A percentile compares a stretch with the other conserved stretches of the same genome.
These are phyloP conservation scores for Tetragonula clypearis DNA, from an alignment of 1,140 invertebrate genomes.

Conservation along the genomic window DNA sequence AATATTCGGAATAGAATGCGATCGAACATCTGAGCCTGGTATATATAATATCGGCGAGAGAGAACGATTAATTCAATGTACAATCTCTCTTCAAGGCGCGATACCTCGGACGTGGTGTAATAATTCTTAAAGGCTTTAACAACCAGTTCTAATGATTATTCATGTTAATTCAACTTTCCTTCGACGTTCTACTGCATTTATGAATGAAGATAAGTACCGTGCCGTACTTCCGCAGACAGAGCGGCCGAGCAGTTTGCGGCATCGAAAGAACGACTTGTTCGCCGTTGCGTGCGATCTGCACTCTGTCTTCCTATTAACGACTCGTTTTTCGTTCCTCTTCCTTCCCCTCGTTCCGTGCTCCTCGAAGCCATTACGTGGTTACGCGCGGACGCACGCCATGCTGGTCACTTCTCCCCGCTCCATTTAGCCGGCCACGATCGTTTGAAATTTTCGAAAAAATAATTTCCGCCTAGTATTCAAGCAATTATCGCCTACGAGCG, in stretches of 20 bases:
- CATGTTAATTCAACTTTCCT: not conserved
- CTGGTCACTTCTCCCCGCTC: conserved; percentile 23
- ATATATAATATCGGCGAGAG: not conserved
- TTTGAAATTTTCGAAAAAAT: not conserved
- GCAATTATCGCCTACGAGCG: not conserved
- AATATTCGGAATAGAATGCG: too few relatives aligned
- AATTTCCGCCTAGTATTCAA: not conserved
- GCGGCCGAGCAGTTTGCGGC: not conserved
- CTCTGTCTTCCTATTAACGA: conserved; percentile 28
- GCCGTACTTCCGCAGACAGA: not conserved
- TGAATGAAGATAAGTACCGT: not conserved
- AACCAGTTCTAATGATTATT: not conserved
- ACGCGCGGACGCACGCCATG: conserved; percentile 12
- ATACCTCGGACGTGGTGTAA: not conserved
- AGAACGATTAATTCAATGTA: not conserved
- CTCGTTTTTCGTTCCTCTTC: not conserved
- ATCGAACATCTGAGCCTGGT: too few relatives aligned
- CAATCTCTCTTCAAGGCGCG: not conserved
- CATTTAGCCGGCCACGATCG: conserved; percentile 11
- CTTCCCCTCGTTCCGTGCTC: not conserved
- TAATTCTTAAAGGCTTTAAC: not conserved
- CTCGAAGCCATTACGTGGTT: conserved; percentile 18
- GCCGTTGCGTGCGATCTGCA: not conserved
- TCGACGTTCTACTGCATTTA: not conserved
- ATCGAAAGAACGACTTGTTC: not conserved